Evolutionary conservation across 2,113 vertebrate species (phyloP).

Genomic region (Lophura nycthemera): DNA sequence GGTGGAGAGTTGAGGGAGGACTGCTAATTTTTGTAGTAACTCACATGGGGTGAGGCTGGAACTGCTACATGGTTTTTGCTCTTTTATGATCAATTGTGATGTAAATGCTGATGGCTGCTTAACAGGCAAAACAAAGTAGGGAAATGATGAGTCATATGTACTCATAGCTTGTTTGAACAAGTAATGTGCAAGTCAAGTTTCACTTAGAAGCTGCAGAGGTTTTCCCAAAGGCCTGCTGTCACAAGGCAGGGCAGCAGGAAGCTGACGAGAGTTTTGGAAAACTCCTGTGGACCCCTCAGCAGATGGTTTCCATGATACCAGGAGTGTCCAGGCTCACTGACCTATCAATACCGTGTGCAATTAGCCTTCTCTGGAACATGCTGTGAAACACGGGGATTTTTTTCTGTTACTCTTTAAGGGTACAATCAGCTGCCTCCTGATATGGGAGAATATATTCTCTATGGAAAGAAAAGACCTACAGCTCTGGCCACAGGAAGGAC

Average conservation of each 20-base stretch:
- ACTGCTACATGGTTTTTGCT: constrained; percentile 32
- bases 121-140: constrained; percentile 72
- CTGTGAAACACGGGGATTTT: neutral
- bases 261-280: neutral
- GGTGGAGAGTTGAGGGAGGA: neutral
- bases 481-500: neutral
- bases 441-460: neutral
- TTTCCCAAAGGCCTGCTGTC: constrained; percentile 16
- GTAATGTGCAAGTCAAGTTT: constrained; percentile 69
- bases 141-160: constrained; percentile 75
- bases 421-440: neutral
- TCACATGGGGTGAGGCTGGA: constrained; percentile 42
- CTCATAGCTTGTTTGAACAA: constrained; percentile 71
- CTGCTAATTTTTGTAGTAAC: constrained; percentile 30
- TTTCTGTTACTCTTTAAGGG: neutral
- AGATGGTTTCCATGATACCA: neutral
- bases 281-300: neutral
- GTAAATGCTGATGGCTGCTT: constrained; percentile 73
- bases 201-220: constrained; percentile 46
- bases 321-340: neutral
- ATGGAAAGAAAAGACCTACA: neutral
- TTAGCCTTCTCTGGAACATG: neutral
- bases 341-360: neutral
- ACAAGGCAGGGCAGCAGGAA: constrained; percentile 26
- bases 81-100: constrained; percentile 72